Conservation (phyloP, 2,888 invertebrate genomes). For the Cenopis cana region DNA sequence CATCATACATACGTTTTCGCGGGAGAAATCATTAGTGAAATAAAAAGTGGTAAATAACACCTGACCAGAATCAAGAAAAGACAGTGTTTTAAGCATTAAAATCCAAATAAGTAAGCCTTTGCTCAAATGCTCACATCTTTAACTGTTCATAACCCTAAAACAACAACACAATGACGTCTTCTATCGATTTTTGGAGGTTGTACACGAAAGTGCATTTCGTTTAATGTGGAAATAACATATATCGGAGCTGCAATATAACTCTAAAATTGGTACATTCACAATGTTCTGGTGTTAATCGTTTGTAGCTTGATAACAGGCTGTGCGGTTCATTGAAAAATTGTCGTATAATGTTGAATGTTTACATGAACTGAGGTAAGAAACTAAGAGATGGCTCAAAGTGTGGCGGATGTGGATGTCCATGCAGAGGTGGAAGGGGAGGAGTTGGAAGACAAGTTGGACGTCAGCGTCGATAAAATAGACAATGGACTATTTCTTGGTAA, state of each 20-base stretch:
- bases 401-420: constrained; percentile 12
- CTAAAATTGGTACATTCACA: neutral
- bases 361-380: neutral
- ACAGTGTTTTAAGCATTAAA: neutral
- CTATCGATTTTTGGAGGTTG: constrained; percentile 27
- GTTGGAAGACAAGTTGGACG: constrained; percentile 61
- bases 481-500: constrained; percentile 73
- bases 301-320: neutral
- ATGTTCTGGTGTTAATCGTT: neutral
- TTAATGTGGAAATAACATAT: neutral
- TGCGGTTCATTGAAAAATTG: neutral
- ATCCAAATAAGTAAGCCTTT: too few species aligned
- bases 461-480: constrained; percentile 77
- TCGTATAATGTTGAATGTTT: neutral
- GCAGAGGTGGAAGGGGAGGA: neutral
- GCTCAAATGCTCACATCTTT: neutral
- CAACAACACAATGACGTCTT: constrained; percentile 6
- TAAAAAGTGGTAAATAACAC: neutral
- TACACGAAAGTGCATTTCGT: neutral
- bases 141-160: neutral
- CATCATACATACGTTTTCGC: neutral
- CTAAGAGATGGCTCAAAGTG: constrained; percentile 6
- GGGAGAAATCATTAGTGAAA: constrained; percentile 16
- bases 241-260: neutral
- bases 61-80: neutral